Base-by-base conservation (phyloP, 2,797 vertebrate genomes). In the Lagocephalus sceleratus region DNA sequence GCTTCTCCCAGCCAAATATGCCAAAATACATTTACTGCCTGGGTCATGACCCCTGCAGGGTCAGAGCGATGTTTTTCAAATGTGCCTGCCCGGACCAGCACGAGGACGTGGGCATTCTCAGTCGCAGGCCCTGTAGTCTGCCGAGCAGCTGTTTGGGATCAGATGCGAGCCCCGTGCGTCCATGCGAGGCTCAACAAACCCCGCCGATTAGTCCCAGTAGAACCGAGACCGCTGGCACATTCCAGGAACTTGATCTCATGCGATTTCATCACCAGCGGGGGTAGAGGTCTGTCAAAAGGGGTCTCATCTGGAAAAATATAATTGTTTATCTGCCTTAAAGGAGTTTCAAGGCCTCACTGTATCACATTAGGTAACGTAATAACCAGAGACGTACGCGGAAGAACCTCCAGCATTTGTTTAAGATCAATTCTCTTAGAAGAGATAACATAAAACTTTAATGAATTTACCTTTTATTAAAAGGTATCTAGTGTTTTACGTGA, bases 101-200 rank as follows among this genome's bases (percentile, higher is more conserved):
- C 65, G 8, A 44, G 56, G 17, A 20, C 47, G 47, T 6, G 68
- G 73, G 57, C 69, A 45, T 66, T 81, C 74, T 76, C 74, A 63
- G 68, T 75, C 70, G 75, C 68, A 60, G 68, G 61, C 73, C 54
- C 54, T 58, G 80, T 9, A 40, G 42, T 84, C 82, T 85, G 79
- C 59, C 38, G 17, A 83, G 83, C 88, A 88, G 88, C 87, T 88
- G 88, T 83, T 82, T 60, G 69, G 83, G 80, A 85, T 88, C 85
- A 86, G 79, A 81, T 79, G 73, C 67, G 47, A 78, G 75, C 61
- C 69, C 74, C 40, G 71, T 71, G 63, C 81, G 78, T 83, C 76
- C 79, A 77, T 73, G 65, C 21, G 60, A 82, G 71, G 71, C 79
- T 75, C 81, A 75, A 73, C 79, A 82, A 85, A 78, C 72, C 76